Percentiles rank a stretch among this genome's conserved stretches.
Evolutionary conservation across 2,888 invertebrate species (phyloP).

Genomic region (Dichetophora obliterata): DNA sequence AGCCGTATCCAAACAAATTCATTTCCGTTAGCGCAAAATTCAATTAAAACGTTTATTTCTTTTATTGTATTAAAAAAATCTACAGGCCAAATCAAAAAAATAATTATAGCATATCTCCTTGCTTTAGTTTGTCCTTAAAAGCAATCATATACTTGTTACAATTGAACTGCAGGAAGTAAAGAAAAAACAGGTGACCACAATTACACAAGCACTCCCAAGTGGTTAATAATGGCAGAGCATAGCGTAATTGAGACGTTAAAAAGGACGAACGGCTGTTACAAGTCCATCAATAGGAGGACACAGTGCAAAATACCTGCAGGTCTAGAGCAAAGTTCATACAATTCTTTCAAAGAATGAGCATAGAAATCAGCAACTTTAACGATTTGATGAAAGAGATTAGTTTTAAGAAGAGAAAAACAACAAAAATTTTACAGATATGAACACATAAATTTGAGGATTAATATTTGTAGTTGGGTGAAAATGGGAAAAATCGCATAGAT

Average conservation of each 20-base stretch:
- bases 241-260: conserved; percentile 14
- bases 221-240: background rate
- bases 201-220: background rate
- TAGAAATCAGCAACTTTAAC: background rate
- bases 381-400: background rate
- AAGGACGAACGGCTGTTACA: background rate
- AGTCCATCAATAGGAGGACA: background rate
- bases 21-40: background rate
- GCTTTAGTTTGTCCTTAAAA: background rate
- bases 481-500: background rate
- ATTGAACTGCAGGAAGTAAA: background rate
- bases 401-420: background rate
- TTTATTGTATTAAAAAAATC: no score
- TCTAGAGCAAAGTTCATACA: background rate
- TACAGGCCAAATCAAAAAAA: background rate
- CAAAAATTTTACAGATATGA: background rate
- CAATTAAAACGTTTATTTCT: background rate
- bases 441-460: conserved; percentile 19
- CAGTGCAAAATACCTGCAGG: background rate
- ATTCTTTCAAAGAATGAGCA: no score
- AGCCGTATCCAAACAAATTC: background rate
- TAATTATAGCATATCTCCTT: conserved; percentile 4
- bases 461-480: background rate
- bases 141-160: background rate
- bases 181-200: background rate